Conservation (phyloP, 2,113 vertebrate species). For the Uropsilus gracilis region DNA sequence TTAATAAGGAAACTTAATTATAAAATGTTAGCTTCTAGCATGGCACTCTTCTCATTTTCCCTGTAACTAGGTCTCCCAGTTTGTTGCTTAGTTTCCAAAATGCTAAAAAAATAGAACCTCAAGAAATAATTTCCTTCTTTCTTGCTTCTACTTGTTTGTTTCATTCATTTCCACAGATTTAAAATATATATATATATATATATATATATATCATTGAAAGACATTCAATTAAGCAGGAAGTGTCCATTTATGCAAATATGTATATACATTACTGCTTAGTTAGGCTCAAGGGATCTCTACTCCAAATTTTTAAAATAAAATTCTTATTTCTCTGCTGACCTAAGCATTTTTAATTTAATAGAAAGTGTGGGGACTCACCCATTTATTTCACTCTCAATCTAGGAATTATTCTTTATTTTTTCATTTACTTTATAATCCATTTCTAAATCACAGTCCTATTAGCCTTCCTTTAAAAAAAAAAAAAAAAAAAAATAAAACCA, state of each 20-base stretch:
- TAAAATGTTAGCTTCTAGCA: background rate
- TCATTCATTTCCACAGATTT: background rate
- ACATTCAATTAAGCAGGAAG: background rate
- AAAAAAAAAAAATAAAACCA: background rate
- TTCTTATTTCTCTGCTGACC: background rate
- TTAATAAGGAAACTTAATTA: slow-evolving; percentile 15
- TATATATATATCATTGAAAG: background rate
- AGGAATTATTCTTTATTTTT: background rate
- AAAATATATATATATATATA: background rate
- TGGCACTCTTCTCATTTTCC: background rate
- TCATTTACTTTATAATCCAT: background rate
- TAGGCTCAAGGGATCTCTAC: background rate
- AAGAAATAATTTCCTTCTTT: background rate
- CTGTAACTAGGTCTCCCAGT: background rate
- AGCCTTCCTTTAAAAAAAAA: background rate
- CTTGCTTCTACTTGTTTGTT: background rate
- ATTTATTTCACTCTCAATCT: background rate
- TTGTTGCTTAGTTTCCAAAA: background rate
- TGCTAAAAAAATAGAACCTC: background rate
- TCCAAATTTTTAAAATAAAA: background rate
- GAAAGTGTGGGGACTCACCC: background rate
- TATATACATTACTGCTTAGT: background rate
- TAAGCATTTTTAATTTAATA: background rate
- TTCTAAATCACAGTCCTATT: background rate
- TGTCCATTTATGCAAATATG: background rate